phyloP scores from a whole-genome alignment of 2,113 vertebrate species.

The Phocoena sinus region DNA sequence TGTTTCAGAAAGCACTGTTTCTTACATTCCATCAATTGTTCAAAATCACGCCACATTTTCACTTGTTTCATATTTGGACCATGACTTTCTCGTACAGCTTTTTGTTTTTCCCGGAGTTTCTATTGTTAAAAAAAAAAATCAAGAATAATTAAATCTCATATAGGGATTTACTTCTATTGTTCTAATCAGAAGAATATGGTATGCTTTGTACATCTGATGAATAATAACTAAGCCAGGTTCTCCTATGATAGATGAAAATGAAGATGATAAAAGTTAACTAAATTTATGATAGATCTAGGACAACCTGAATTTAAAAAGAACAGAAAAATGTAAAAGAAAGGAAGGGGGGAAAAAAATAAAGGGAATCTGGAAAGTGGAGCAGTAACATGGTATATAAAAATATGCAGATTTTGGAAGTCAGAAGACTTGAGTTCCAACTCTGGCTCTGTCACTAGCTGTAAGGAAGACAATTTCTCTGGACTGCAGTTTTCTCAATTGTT shows the following conservation, averaged over 20 bases:
- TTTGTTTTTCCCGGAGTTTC: constrained; percentile 96
- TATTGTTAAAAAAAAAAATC: constrained; percentile 70
- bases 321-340: not conserved
- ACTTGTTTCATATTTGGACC: constrained; percentile 94
- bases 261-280: constrained; percentile 20
- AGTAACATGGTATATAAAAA: not conserved
- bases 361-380: not conserved
- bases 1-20: constrained; percentile 91
- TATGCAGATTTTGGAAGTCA: not conserved
- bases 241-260: not conserved
- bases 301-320: constrained; percentile 6
- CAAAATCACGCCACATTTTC: constrained; percentile 95
- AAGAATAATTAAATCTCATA: constrained; percentile 22
- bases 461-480: not conserved
- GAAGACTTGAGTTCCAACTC: not conserved
- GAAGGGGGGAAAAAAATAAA: not conserved
- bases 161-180: not conserved
- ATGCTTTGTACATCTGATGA: not conserved
- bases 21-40: constrained; percentile 94
- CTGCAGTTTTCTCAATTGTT: not conserved
- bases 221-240: not conserved
- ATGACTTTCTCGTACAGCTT: constrained; percentile 91
- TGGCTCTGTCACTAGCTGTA: not conserved
- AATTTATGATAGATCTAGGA: not conserved
- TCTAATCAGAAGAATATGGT: not conserved